Conservation (phyloP, 1,140 invertebrate species). For the Aphelinus atriplicis region DNA sequence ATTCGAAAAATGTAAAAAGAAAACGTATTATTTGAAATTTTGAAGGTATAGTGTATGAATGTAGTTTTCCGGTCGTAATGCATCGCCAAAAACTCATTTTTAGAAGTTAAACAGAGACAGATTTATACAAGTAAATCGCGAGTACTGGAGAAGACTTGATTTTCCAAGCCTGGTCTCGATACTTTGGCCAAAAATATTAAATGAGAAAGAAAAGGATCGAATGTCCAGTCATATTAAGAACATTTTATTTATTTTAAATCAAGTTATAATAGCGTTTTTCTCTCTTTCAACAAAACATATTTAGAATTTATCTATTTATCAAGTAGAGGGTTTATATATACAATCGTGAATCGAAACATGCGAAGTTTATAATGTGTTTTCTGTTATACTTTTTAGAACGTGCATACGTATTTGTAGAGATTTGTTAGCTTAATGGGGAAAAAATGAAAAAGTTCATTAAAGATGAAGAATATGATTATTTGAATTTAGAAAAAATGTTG, state of each 20-base stretch:
- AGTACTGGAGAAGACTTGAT: slow-evolving; percentile 2
- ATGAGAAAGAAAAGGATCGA: slow-evolving; percentile 1
- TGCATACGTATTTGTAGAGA: background rate
- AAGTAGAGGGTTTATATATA: slow-evolving; percentile 29
- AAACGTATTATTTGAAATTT: background rate
- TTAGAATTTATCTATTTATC: slow-evolving; percentile 21
- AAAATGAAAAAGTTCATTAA: no score
- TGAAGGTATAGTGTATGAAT: slow-evolving; percentile 5
- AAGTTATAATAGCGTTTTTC: background rate
- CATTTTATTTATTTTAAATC: slow-evolving; percentile 5
- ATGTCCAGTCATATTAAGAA: background rate
- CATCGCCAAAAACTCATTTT: slow-evolving; percentile 33
- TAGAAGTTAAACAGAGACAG: slow-evolving; percentile 3
- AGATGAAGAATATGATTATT: no score
- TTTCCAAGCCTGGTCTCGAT: background rate
- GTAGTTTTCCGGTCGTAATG: slow-evolving; percentile 18
- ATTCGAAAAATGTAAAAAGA: slow-evolving; percentile 16
- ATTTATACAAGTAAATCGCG: background rate
- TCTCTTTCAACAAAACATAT: background rate
- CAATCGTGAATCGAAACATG: slow-evolving; percentile 6
- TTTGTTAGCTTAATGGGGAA: background rate
- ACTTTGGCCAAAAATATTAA: slow-evolving; percentile 24
- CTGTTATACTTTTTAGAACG: slow-evolving; percentile 31
- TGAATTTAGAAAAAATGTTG: no score
- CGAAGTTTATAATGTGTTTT: slow-evolving; percentile 30